Conservation (phyloP, 2,797 vertebrate species). For the Denticeps clupeoides region DNA sequence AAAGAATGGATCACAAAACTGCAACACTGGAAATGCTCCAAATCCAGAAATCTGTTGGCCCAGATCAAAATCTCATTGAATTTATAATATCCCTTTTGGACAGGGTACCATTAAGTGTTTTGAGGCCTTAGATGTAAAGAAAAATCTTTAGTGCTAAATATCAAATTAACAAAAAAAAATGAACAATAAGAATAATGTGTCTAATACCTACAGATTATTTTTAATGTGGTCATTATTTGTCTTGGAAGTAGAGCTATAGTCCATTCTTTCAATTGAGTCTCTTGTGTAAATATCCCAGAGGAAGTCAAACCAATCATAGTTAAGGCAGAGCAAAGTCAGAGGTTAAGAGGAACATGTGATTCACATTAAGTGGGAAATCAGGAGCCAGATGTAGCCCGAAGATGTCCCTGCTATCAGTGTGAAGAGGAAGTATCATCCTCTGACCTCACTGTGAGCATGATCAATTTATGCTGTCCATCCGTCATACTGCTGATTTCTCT, state of each 20-base stretch:
- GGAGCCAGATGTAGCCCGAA: conserved; percentile 4
- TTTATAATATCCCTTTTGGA: too few relatives aligned
- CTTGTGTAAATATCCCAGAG: conserved; percentile 46
- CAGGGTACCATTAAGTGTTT: too few relatives aligned
- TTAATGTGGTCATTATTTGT: too few relatives aligned
- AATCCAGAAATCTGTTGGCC: too few relatives aligned
- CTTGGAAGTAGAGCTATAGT: background rate
- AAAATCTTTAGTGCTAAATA: too few relatives aligned
- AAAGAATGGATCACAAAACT: too few relatives aligned
- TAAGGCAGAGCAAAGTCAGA: conserved; percentile 40
- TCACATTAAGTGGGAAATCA: conserved; percentile 42
- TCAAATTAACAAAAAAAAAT: too few relatives aligned
- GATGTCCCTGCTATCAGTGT: conserved; percentile 14
- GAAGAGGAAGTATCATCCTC: conserved; percentile 22
- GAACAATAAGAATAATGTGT: too few relatives aligned
- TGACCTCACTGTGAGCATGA: conserved; percentile 14
- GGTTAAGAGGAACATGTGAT: conserved; percentile 47
- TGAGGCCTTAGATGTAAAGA: too few relatives aligned
- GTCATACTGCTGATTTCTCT: conserved; percentile 28
- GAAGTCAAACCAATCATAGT: conserved; percentile 47
- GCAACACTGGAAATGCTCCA: too few relatives aligned
- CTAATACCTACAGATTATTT: too few relatives aligned
- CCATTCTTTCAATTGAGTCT: conserved; percentile 38
- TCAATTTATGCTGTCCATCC: conserved; percentile 10
- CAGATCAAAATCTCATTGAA: too few relatives aligned